Evolutionary conservation across 2,888 invertebrate genomes (phyloP).

Genomic region (Drosophila pullipes): DNA sequence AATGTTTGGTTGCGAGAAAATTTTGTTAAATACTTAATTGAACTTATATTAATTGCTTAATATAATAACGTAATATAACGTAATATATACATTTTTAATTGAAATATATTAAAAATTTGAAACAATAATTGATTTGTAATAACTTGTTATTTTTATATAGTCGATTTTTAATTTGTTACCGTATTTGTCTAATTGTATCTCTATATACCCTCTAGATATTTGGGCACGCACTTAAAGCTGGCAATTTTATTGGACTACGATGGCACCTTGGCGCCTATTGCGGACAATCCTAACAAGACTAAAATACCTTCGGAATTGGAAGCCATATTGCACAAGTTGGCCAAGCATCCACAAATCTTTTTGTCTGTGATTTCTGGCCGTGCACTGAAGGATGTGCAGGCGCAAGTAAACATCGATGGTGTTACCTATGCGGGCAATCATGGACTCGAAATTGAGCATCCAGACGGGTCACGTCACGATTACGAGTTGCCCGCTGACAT

Average conservation of each 20-base stretch:
- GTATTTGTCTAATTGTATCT: not conserved
- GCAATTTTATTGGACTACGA: slow-evolving; percentile 91
- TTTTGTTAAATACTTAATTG: not conserved
- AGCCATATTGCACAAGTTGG: slow-evolving; percentile 88
- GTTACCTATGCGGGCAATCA: slow-evolving; percentile 92
- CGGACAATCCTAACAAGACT: slow-evolving; percentile 90
- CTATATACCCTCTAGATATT: slow-evolving; percentile 60
- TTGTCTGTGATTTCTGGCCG: slow-evolving; percentile 90
- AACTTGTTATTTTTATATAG: not conserved
- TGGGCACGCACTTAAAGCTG: slow-evolving; percentile 88
- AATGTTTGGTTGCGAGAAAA: not conserved
- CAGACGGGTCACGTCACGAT: slow-evolving; percentile 90
- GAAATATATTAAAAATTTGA: not conserved
- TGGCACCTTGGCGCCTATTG: slow-evolving; percentile 91
- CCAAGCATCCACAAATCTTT: slow-evolving; percentile 89
- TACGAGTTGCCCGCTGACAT: slow-evolving; percentile 90
- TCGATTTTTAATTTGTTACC: not conserved
- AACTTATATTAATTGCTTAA: not conserved
- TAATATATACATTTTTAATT: not conserved
- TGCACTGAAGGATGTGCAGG: slow-evolving; percentile 89
- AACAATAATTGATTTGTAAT: not conserved
- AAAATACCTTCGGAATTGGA: slow-evolving; percentile 89
- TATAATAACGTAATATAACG: not conserved
- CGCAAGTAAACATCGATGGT: slow-evolving; percentile 86
- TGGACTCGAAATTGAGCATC: slow-evolving; percentile 90